These are phyloP conservation scores for Mormyrus lacerda DNA, from an alignment of 2,113 vertebrate species.

Conservation along the genomic window DNA sequence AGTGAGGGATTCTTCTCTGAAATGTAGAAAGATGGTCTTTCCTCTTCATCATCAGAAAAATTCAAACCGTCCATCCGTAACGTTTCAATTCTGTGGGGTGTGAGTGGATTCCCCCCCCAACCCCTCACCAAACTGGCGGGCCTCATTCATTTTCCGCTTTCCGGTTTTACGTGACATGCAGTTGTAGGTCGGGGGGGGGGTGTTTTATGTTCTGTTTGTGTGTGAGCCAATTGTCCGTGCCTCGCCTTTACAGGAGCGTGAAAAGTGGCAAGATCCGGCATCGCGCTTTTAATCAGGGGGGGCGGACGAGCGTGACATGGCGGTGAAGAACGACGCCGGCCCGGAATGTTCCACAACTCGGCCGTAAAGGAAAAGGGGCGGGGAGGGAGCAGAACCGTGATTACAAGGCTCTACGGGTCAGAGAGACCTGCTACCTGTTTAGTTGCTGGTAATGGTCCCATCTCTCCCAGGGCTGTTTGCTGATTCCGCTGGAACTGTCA, in stretches of 20 bases:
- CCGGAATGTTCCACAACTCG: conserved; percentile 14
- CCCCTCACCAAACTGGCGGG: neutral
- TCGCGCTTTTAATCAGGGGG: neutral
- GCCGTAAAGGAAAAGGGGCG: conserved; percentile 17
- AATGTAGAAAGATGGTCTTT: neutral
- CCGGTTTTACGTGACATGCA: neutral
- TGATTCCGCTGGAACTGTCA: neutral
- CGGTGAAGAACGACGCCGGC: neutral
- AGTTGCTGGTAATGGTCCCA: conserved; percentile 21
- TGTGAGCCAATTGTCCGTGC: conserved; percentile 9
- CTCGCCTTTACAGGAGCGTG: neutral
- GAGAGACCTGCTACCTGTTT: conserved; percentile 17
- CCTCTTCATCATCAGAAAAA: neutral
- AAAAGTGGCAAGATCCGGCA: neutral
- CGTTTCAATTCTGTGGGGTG: neutral
- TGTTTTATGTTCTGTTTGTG: conserved; percentile 7
- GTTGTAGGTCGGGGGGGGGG: neutral
- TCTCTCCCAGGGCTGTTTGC: neutral
- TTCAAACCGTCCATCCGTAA: neutral
- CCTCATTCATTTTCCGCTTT: neutral
- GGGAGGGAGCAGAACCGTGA: conserved; percentile 21
- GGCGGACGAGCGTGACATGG: conserved; percentile 10
- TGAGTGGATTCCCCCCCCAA: neutral
- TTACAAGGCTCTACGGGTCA: conserved; percentile 26
- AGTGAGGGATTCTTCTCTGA: neutral